Evolutionary conservation across 1,140 invertebrate species (phyloP), one percentile per base, ranked within the genome.

Genomic region (Papilio machaon): DNA sequence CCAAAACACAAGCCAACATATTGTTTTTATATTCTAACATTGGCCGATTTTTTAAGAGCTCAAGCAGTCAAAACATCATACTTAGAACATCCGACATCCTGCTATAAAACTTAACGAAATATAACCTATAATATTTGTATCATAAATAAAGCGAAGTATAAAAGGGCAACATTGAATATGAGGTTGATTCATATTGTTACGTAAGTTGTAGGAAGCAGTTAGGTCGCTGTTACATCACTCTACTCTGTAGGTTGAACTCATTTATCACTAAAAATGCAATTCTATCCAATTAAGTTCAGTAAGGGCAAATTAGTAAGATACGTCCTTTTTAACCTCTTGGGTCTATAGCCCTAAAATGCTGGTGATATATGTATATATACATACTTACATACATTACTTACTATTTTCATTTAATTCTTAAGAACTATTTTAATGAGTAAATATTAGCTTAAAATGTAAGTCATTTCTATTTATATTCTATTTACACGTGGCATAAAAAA

Each of bases 1-100:
- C 80, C 30, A 77, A 60, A 52, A 76, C 47, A 77, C 75, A 77
- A 81, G 84, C 52, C 81, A 58, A 85, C 83, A 81, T 70, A 35
- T 58, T 80, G 80, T 84, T 82, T 82, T 81, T 77, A 64, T 67
- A 79, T 60, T 78, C 35, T 67, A 79, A 64, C 77, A 67, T 67
- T 38, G 77, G 77, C 11, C 10, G 58, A 79, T 64, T 79, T 8
- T 79, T 64, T 46, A 46, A 23, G 10, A 47, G n/a, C 60, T 79
- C 35, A 19, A 58, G 15, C 54, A 54, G 73, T 49, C 46, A 49
- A 52, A 75, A 75, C 19, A 49, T 52, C 11, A 9, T 17, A 47
- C 46, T 11, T 52, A 52, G 23, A 11, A 64, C 30, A 15, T 0
- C 19, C 23, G 30, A 67, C 64, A 67, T 67, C 64, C 64, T 67